Conservation (phyloP, 1,140 invertebrate species). For the Hirudo medicinalis region DNA sequence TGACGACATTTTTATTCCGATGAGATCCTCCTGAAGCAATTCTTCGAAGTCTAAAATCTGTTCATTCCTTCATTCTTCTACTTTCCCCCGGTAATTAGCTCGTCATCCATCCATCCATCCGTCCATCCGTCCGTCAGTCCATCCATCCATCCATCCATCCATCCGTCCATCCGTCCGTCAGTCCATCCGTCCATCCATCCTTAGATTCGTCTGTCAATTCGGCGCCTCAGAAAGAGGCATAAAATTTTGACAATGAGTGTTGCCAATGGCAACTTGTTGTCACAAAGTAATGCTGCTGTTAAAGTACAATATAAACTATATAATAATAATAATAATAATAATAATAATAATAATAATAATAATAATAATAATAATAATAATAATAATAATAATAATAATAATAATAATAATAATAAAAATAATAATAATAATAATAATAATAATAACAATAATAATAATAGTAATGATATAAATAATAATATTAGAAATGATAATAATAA, state of each 20-base stretch:
- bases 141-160: background rate
- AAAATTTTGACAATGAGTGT: background rate
- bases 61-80: background rate
- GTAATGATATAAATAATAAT: no score
- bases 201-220: background rate
- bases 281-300: background rate
- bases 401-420: no score
- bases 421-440: no score
- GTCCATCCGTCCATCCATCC: slow-evolving; percentile 5
- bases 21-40: no score
- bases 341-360: background rate
- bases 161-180: background rate
- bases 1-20: no score
- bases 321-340: background rate
- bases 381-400: no score
- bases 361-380: no score
- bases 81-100: background rate
- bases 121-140: background rate
- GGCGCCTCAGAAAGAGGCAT: background rate
- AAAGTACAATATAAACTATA: background rate
- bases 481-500: no score
- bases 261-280: background rate
- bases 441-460: no score
- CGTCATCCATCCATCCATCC: no score
- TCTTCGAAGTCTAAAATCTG: no score